Conservation (phyloP, 2,113 vertebrate genomes). For the Herpetotheres cachinnans region DNA sequence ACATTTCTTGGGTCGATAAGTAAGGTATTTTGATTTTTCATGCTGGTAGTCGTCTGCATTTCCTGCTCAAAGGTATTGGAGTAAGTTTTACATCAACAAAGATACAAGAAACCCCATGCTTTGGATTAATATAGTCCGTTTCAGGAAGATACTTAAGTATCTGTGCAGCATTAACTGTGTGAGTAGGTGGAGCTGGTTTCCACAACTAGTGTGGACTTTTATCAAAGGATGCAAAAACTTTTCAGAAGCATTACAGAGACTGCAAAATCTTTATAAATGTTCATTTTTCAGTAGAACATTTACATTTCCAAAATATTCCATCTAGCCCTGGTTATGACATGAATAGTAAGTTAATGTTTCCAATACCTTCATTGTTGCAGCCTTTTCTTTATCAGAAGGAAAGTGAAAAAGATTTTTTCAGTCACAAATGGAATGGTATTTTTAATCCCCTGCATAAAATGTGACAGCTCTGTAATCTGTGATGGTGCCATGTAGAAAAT, state of each 20-base stretch:
- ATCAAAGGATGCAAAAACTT: neutral
- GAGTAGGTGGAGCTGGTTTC: neutral
- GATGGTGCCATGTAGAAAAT: neutral
- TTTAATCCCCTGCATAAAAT: neutral
- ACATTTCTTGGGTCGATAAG: neutral
- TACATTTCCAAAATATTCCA: neutral
- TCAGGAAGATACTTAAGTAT: neutral
- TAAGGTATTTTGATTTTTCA: neutral
- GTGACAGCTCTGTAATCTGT: neutral
- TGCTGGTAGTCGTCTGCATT: neutral
- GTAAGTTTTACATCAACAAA: neutral
- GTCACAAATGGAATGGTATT: neutral
- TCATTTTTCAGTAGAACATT: neutral
- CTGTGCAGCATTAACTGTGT: neutral
- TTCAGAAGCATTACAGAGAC: neutral
- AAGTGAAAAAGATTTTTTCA: neutral
- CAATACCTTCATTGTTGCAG: neutral
- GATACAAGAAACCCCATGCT: accelerated
- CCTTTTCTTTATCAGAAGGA: neutral
- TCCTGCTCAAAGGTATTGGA: neutral
- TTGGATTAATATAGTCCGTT: neutral
- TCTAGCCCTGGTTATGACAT: neutral
- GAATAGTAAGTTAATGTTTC: neutral
- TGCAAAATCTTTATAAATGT: neutral
- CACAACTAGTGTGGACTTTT: neutral